Base-by-base conservation (phyloP, 2,113 vertebrate species). In the Ornithorhynchus anatinus region DNA sequence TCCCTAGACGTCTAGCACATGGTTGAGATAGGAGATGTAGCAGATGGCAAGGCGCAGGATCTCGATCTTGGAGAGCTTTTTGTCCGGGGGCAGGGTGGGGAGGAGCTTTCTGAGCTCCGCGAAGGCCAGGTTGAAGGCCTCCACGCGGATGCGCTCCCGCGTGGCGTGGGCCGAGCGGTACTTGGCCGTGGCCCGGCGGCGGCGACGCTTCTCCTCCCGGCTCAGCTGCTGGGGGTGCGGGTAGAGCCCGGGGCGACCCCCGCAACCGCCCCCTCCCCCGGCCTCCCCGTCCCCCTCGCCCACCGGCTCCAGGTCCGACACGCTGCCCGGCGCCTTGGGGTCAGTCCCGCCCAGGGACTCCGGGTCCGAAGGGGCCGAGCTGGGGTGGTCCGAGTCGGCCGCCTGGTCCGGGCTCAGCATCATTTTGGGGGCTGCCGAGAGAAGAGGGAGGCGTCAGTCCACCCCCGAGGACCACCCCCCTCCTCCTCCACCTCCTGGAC, bases 371-470 rank as follows among this genome's bases (percentile, higher is more conserved):
- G 92, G 93, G 8, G 87, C 91, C 70, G 95, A 96, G 47, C 89
- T 92, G 38, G 90, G 90, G 38, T 91, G 91, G 77, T 98, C 97
- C 23, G 96, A 92, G 88, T 97, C 97, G 5, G 93, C 85, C 2
- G 95, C 88, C 81, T 94, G 94, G 70, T 96, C 94, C 29, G 95
- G 92, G 83, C 94, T 95, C 44, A 98, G 95, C 95, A 98, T 99
- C 96, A 98, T 98, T 84, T 94, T 96, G 86, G 83, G 79, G 75
- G 89, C 84, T 89, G 82, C 50, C 47, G 60, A 73, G 80, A 5
- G 19, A 31, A 67, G 84, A n/a, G n/a, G n/a, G n/a, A n/a, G n/a
- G n/a, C n/a, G n/a, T n/a, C n/a, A n/a, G n/a, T n/a, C n/a, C n/a
- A n/a, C n/a, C n/a, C n/a, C n/a, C n/a, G n/a, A n/a, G n/a, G n/a